Base-by-base conservation (phyloP, 2,113 vertebrate species). In the Myotis brandtii region DNA sequence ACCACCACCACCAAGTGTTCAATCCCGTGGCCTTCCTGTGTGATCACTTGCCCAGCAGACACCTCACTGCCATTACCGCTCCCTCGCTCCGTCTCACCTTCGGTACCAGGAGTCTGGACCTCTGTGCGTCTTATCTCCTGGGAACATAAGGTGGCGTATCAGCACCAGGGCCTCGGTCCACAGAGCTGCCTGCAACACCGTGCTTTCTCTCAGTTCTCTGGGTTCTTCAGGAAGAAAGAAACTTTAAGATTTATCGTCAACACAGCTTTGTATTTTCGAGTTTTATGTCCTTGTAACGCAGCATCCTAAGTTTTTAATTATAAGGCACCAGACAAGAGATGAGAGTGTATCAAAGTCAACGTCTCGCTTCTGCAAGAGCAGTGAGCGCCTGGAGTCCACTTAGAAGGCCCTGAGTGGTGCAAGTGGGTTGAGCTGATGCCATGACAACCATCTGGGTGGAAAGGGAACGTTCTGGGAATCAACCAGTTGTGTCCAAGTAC, bases 401-500 rank as follows among this genome's bases (percentile, higher is more conserved):
- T 91, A 79, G 59, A 64, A 88, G 94, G 73, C 70, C 73, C 79
- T 3, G 69, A 94, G 30, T 43, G 59, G 76, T 69, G 89, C 54
- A 54, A 76, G 67, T 89, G 69, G 76, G 48, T 64, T 95, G 80
- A 94, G 91, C 72, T 95, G 92, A 40, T 86, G 50, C 91, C 95
- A 91, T 95, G 91, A 93, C 73, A 89, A 88, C 62, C 87, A 95
- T 96, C 93, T 97, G 94, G 83, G 82, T 86, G 56, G 90, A 94
- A 93, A 95, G 76, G 25, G 87, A 30, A 87, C 95, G 72, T 96
- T 97, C 66, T 93, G 59, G 80, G 83, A 95, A 75, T 88, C 88
- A 96, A 82, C 91, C 94, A 97, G 92, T 91, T 96, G 94, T 96
- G 86, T 91, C 77, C 81, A 96, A 91, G 94, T 87, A 70, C 52